These are phyloP conservation scores for Euthynnus affinis DNA, from an alignment of 2,797 vertebrate genomes.

Conservation along the genomic window DNA sequence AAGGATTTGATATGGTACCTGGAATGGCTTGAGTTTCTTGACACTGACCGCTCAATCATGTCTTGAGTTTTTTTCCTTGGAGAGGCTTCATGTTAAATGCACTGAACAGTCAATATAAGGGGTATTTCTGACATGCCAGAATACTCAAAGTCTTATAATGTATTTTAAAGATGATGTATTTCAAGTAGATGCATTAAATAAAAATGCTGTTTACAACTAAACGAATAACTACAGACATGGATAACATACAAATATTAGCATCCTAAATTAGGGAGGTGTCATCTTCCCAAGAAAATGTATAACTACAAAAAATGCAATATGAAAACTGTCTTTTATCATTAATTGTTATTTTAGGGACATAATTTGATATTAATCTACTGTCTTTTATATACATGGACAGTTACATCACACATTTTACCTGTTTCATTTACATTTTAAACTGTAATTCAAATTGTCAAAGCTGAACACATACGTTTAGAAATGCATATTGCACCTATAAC, in stretches of 20 bases:
- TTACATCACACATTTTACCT: background rate
- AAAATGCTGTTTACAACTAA: background rate
- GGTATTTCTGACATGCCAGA: constrained; percentile 18
- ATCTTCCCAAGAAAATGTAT: no score
- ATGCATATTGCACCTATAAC: background rate
- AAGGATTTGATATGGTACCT: constrained; percentile 71
- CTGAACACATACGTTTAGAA: background rate
- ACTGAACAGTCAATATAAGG: background rate
- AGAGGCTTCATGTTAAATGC: constrained; percentile 30
- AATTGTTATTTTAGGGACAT: background rate
- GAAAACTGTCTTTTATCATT: background rate
- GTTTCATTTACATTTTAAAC: background rate
- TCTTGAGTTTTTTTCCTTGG: constrained; percentile 48
- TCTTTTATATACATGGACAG: background rate
- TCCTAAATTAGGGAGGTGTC: background rate
- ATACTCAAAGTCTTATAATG: constrained; percentile 2
- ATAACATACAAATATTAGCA: background rate
- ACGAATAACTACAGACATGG: background rate
- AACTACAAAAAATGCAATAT: background rate
- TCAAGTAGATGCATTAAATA: background rate
- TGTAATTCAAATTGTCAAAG: background rate
- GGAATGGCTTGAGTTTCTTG: constrained; percentile 63
- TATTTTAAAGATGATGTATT: background rate
- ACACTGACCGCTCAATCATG: constrained; percentile 61
- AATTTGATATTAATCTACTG: background rate